Conservation (phyloP, 1,140 invertebrate species). For the Euwallacea similis region DNA sequence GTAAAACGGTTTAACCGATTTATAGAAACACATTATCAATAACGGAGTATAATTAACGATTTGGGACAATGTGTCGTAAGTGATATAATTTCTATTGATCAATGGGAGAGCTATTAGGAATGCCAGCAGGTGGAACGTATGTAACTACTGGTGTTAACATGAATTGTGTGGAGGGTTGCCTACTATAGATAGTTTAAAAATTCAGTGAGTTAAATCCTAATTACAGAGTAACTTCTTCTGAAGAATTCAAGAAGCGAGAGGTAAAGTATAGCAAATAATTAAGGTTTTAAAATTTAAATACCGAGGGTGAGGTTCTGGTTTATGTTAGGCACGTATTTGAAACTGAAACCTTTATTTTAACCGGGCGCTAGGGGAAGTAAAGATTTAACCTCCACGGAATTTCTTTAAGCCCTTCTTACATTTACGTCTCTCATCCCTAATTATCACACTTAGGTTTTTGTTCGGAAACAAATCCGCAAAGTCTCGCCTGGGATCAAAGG, state of each 20-base stretch:
- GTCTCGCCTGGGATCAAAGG: constrained; percentile 24
- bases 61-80: constrained; percentile 34
- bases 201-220: constrained; percentile 11
- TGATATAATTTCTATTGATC: constrained; percentile 29
- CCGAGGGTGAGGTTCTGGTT: constrained; percentile 9
- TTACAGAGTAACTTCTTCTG: constrained; percentile 24
- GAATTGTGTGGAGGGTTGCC: too few species aligned
- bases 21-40: constrained; percentile 29
- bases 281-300: constrained; percentile 27
- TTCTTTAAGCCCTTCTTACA: constrained; percentile 19
- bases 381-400: constrained; percentile 24
- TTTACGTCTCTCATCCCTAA: constrained; percentile 26
- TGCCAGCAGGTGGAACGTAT: too few species aligned
- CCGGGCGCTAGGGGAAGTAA: constrained; percentile 1
- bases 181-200: too few species aligned
- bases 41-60: constrained; percentile 25
- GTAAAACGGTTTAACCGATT: constrained; percentile 30
- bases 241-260: constrained; percentile 13
- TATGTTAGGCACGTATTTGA: constrained; percentile 18
- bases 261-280: constrained; percentile 8
- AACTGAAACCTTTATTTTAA: constrained; percentile 26
- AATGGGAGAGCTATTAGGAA: constrained; percentile 17
- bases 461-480: constrained; percentile 30
- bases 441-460: constrained; percentile 36
- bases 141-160: too few species aligned